Base-by-base conservation (phyloP, 2,888 invertebrate species). In the Apamea sordens region DNA sequence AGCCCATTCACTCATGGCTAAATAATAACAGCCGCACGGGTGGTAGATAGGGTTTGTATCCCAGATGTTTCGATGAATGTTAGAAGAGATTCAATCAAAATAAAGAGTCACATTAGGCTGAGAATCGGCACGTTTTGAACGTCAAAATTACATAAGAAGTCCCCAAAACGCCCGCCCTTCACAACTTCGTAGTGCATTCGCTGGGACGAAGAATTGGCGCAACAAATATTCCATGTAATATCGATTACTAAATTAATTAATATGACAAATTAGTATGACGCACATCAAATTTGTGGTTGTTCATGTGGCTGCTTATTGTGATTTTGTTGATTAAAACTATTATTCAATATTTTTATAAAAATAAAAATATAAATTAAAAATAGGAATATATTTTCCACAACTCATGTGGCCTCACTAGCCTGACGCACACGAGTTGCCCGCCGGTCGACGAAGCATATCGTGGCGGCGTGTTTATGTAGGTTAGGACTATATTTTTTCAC, bases 401-500 rank as follows among this genome's bases (percentile, higher is more conserved):
- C 0, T 32, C 6, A 1, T 10, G 71, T 77, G 80, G 65, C 82
- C 74, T 24, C 44, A 65, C 85, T n/a, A 79, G 0, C 6, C 1
- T 11, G 24, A 10, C 41, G 80, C 24, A 69, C 92, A 89, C 88
- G 76, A 71, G 84, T 88, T 86, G 89, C 86, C 89, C 90, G 87
- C 91, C 92, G 94, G 94, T 94, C 94, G 93, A 89, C 91, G 90
- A 84, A 91, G 89, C 84, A 73, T 83, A 83, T 82, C 79, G 82
- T 69, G 77, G 80, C 82, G 77, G 87, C 90, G 90, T 91, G 90
- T 91, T 92, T 93, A 94, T 93, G 93, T 94, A 92, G 94, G 94
- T 93, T 94, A 94, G 90, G 92, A 92, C 91, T 93, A 83, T 89
- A 87, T 86, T 91, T 93, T 94, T 94, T 93, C 91, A 90, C 91